Percentiles rank a stretch among this genome's conserved stretches.
These are phyloP conservation scores for Campoplex nolae DNA, from an alignment of 2,888 invertebrate genomes.

Conservation along the genomic window DNA sequence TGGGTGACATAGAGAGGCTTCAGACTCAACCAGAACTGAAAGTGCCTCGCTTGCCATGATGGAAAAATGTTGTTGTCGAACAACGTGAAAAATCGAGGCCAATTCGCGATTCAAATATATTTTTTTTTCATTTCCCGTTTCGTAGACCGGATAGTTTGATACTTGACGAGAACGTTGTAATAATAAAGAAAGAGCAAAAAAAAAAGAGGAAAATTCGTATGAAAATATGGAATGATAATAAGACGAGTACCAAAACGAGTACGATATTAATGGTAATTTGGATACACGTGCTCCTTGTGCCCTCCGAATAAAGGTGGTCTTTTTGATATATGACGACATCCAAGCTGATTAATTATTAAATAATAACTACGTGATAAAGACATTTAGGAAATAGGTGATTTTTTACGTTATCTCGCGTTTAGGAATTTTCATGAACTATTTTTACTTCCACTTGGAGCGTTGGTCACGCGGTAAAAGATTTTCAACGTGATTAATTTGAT, in stretches of 20 bases:
- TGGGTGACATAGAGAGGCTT: conserved; percentile 88
- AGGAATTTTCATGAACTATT: no score
- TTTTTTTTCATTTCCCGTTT: conserved; percentile 39
- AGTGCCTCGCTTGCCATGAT: conserved; percentile 69
- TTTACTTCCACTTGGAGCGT: no score
- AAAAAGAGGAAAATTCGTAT: neutral
- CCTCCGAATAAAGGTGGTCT: neutral
- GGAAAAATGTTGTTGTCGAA: conserved; percentile 3
- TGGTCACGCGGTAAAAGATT: no score
- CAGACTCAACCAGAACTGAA: conserved; percentile 79
- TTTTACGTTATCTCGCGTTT: neutral
- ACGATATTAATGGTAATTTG: neutral
- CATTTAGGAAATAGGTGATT: neutral
- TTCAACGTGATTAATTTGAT: no score
- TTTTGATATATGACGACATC: neutral
- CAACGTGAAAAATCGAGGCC: conserved; percentile 1
- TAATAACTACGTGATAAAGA: neutral
- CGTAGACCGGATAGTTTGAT: conserved; percentile 57
- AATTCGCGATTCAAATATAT: conserved; percentile 20
- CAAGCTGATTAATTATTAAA: neutral
- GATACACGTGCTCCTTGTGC: neutral
- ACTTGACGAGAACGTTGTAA: conserved; percentile 50
- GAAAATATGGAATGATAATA: neutral
- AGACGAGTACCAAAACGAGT: neutral
- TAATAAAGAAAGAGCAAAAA: neutral